Percentiles rank a stretch among this genome's conserved stretches.
Conservation (phyloP, 2,113 vertebrate genomes). For the Platycercus adscitus region DNA sequence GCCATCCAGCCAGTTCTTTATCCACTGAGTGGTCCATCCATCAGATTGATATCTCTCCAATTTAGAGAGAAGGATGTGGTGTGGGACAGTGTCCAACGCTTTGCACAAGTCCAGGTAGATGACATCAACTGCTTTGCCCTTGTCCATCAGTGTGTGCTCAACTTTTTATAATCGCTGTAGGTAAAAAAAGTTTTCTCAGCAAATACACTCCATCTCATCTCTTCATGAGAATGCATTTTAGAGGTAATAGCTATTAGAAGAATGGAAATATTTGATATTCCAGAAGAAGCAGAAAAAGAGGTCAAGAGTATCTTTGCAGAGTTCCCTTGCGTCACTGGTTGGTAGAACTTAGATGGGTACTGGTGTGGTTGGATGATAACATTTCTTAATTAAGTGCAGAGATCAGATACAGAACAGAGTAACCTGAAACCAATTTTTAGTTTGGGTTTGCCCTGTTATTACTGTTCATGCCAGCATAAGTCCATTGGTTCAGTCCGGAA, state of each 20-base stretch:
- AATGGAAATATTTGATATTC: not conserved
- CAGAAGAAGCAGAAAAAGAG: not conserved
- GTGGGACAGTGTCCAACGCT: too few relatives aligned
- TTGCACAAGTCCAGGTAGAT: too few relatives aligned
- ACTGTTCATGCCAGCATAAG: not conserved
- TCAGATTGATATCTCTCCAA: too few relatives aligned
- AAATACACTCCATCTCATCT: not conserved
- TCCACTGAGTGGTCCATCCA: too few relatives aligned
- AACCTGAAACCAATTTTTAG: not conserved
- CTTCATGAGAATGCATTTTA: not conserved
- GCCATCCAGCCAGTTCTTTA: too few relatives aligned
- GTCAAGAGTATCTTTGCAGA: not conserved
- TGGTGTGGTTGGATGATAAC: not conserved
- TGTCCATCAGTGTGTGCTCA: not conserved
- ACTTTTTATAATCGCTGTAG: not conserved
- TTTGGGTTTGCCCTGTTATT: slow-evolving; percentile 23
- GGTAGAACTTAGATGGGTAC: not conserved
- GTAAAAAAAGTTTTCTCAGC: not conserved
- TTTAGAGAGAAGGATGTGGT: too few relatives aligned
- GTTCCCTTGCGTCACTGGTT: not conserved
- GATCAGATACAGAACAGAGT: not conserved
- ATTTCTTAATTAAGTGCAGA: slow-evolving; percentile 27
- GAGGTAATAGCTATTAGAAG: not conserved
- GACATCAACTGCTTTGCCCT: too few relatives aligned
- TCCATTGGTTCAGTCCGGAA: not conserved